A percentile compares a stretch with the other conserved stretches of the same genome.
These are phyloP conservation scores for Tuberolachnus salignus DNA, from an alignment of 2,888 invertebrate genomes.

Conservation along the genomic window DNA sequence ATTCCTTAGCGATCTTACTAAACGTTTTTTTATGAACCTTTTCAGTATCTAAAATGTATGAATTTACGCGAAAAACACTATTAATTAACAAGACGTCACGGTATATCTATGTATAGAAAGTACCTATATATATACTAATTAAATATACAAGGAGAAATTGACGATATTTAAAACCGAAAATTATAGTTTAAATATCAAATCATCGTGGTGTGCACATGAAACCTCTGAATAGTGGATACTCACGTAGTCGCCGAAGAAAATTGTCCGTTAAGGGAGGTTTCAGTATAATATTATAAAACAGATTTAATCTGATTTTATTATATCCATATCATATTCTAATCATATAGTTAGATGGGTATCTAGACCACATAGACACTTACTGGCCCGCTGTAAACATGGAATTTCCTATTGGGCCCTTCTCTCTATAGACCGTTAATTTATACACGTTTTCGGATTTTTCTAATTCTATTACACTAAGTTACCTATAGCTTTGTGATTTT, in stretches of 20 bases:
- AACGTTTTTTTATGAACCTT: constrained; percentile 29
- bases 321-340: background rate
- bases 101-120: background rate
- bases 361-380: too few species aligned
- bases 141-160: background rate
- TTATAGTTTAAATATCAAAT: background rate
- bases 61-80: background rate
- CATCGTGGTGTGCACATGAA: background rate
- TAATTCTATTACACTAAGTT: too few species aligned
- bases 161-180: too few species aligned
- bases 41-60: constrained; percentile 16
- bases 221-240: background rate
- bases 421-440: too few species aligned
- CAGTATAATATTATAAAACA: background rate
- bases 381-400: too few species aligned
- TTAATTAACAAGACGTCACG: background rate
- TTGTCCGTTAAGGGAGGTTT: background rate
- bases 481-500: too few species aligned
- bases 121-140: too few species aligned
- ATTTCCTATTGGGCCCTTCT: too few species aligned
- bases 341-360: too few species aligned
- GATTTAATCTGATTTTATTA: background rate
- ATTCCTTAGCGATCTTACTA: background rate
- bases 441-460: too few species aligned
- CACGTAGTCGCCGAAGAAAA: background rate